Evolutionary conservation across 2,113 vertebrate species (phyloP), one percentile per base, ranked within the genome.

Genomic region (Myotis yumanensis): DNA sequence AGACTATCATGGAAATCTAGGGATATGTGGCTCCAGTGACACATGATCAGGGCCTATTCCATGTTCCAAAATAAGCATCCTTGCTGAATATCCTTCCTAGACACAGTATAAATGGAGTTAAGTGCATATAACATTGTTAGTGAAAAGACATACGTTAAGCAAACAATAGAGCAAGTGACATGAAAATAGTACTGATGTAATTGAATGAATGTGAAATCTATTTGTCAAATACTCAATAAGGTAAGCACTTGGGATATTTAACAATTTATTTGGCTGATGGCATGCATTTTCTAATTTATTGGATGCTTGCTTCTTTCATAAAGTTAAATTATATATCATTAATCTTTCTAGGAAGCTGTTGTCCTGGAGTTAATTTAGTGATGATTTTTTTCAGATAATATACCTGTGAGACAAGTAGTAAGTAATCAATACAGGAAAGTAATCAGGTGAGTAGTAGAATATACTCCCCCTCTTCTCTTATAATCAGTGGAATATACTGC

Each of bases 281-380:
- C 96, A 77, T 97, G 94, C 81, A 76, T 97, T 98, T 98, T 98
- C 96, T 98, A 98, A 98, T 98, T 98, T 98, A 98, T 96, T 98
- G 98, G 97, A 97, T 97, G 96, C 97, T 97, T 98, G 96, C 97
- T 97, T 98, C 97, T 97, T 98, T 98, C 97, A 98, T 98, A 98
- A 98, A 97, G 95, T 85, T 97, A 98, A 98, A 98, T 98, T 98
- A 97, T 91, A 48, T 97, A 91, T 97, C 98, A 98, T 98, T 98
- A 98, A 98, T 98, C 98, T 98, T 98, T 81, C 95, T 95, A 84
- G 90, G 90, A 97, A 92, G 77, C 72, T 98, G 88, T 94, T 98
- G 95, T 97, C 95, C 81, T 97, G 91, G 92, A 97, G 83, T 97
- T 98, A 98, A 98, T 98, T 98, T 98, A 98, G 91, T 98, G 97